Evolutionary conservation across 2,797 vertebrate species (phyloP).

Genomic region (Coregonus suidteri): DNA sequence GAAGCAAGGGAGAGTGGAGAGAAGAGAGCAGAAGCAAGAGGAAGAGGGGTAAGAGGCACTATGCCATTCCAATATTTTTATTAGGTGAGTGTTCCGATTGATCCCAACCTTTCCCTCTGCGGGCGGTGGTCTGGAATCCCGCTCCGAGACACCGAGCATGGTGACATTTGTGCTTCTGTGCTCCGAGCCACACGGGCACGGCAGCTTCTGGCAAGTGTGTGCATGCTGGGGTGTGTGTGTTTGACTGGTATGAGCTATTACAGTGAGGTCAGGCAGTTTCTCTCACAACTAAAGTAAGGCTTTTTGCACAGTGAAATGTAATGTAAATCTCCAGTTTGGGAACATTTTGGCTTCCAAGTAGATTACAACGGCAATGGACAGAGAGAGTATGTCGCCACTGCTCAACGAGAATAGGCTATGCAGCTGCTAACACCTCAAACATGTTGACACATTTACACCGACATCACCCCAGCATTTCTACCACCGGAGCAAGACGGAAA

Average conservation of each 20-base stretch:
- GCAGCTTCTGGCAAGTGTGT: neutral
- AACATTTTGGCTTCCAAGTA: too few species aligned
- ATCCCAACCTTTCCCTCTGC: conserved; percentile 11
- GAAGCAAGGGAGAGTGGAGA: neutral
- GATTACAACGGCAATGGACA: too few species aligned
- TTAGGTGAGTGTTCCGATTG: conserved; percentile 15
- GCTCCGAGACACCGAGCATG: conserved; percentile 1
- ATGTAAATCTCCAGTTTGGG: neutral
- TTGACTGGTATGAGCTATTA: conserved; percentile 3
- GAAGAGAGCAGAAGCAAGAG: neutral
- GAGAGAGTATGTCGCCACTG: too few species aligned
- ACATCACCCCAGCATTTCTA: too few species aligned
- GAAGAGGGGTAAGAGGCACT: neutral
- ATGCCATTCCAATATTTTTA: conserved; percentile 9
- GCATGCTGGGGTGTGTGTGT: conserved; percentile 12
- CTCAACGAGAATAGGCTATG: too few species aligned
- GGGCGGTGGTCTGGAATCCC: neutral
- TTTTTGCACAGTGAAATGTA: neutral
- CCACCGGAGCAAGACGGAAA: too few species aligned
- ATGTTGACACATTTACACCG: too few species aligned
- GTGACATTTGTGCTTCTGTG: conserved; percentile 3
- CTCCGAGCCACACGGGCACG: neutral
- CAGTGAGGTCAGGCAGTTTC: neutral
- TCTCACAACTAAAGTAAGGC: neutral
- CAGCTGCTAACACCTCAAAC: too few species aligned